Conservation (phyloP, 2,797 vertebrate genomes). For the Nothura maculosa region DNA sequence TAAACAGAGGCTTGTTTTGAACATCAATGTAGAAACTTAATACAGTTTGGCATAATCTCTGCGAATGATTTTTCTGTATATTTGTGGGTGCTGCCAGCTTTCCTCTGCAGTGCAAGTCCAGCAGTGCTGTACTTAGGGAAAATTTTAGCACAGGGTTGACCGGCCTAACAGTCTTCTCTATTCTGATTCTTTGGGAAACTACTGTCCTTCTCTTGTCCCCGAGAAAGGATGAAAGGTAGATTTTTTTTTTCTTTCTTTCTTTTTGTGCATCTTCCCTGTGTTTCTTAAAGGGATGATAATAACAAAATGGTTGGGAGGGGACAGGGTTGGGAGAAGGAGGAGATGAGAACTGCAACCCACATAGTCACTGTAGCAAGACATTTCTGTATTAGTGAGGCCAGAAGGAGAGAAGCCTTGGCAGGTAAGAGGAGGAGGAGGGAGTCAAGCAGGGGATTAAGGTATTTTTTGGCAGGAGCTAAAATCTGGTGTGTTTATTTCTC, state of each 20-base stretch:
- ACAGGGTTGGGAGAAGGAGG: neutral
- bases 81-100: neutral
- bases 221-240: neutral
- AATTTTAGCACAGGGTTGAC: neutral
- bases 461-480: neutral
- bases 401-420: neutral
- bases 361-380: neutral
- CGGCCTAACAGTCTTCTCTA: neutral
- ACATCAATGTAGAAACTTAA: neutral
- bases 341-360: neutral
- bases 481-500: neutral
- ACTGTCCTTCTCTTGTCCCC: neutral
- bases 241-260: neutral
- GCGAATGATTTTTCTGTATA: neutral
- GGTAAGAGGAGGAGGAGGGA: neutral
- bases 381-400: neutral
- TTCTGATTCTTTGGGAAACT: neutral
- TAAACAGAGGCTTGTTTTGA: neutral
- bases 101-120: neutral
- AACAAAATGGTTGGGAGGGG: neutral
- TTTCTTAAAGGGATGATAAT: neutral
- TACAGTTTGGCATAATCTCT: neutral
- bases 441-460: neutral
- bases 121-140: neutral
- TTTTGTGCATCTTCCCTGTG: neutral